Conservation (phyloP, 2,797 vertebrate species). For the Protonibea diacanthus region DNA sequence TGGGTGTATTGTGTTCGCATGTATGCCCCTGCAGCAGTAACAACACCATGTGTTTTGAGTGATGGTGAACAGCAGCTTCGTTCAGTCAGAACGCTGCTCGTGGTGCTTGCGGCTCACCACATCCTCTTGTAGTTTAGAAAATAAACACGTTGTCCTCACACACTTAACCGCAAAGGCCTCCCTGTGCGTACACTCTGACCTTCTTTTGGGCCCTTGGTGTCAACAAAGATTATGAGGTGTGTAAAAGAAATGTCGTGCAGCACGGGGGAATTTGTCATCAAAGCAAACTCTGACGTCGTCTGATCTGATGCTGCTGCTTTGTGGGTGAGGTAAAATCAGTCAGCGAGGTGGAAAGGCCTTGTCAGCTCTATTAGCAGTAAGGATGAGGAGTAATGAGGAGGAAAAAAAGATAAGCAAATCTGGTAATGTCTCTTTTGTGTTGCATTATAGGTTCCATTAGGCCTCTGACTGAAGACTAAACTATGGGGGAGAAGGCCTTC, state of each 20-base stretch:
- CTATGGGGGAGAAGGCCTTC: conserved; percentile 25
- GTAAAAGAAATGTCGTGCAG: conserved; percentile 33
- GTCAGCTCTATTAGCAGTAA: conserved; percentile 1
- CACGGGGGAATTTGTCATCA: conserved; percentile 10
- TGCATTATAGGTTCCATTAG: conserved; percentile 28
- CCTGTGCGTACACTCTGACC: conserved; percentile 69
- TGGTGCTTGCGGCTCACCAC: conserved; percentile 77
- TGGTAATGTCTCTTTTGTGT: conserved; percentile 19
- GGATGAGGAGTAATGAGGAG: conserved; percentile 13
- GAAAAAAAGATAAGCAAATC: conserved; percentile 16
- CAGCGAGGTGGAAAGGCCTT: neutral
- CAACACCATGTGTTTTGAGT: conserved; percentile 60
- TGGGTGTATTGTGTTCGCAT: conserved; percentile 12
- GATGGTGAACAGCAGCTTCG: conserved; percentile 60
- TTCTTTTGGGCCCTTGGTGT: conserved; percentile 59
- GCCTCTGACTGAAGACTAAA: conserved; percentile 49
- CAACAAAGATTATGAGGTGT: conserved; percentile 58
- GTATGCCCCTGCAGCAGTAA: conserved; percentile 37
- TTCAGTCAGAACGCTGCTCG: conserved; percentile 57
- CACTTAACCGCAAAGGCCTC: conserved; percentile 69
- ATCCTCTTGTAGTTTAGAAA: conserved; percentile 84
- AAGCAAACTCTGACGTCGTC: conserved; percentile 1
- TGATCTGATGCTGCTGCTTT: conserved; percentile 24
- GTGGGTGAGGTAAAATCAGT: conserved; percentile 7
- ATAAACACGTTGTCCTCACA: conserved; percentile 83